Conservation (phyloP, 1,140 invertebrate genomes). For the Habropoda laboriosa region DNA sequence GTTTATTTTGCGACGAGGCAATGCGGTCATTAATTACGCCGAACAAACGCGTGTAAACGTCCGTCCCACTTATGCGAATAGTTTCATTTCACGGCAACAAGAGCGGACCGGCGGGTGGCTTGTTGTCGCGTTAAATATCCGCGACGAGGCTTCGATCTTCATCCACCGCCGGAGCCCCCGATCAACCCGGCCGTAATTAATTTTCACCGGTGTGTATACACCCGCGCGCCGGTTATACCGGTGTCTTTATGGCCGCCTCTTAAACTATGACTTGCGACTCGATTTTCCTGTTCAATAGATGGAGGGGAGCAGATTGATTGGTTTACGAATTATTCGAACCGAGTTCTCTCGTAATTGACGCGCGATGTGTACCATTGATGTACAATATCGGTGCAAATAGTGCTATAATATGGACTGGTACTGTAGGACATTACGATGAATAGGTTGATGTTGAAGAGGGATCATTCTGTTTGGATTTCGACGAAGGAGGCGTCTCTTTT, state of each 20-base stretch:
- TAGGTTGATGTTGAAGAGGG: neutral
- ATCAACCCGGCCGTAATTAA: conserved; percentile 12
- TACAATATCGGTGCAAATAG: neutral
- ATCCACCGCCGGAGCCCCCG: neutral
- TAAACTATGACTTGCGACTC: neutral
- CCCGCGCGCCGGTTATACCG: neutral
- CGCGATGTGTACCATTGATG: neutral
- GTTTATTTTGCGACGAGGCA: conserved; percentile 50
- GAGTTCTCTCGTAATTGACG: neutral
- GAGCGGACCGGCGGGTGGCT: neutral
- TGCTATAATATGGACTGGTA: neutral
- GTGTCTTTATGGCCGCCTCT: neutral
- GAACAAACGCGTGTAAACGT: conserved; percentile 53
- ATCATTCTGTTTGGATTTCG: too few relatives aligned
- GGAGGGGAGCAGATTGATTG: neutral
- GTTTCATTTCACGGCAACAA: conserved; percentile 41
- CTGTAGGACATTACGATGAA: neutral
- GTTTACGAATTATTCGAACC: neutral
- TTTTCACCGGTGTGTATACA: neutral
- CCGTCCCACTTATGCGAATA: conserved; percentile 34
- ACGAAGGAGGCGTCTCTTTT: neutral
- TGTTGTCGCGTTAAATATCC: conserved; percentile 43
- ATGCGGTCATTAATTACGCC: conserved; percentile 58
- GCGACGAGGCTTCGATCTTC: conserved; percentile 18
- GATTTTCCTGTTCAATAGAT: too few relatives aligned